Percentiles rank a stretch among this genome's conserved stretches.
phyloP scores from a whole-genome alignment of 2,113 vertebrate genomes.

The Pterocles burchelli region DNA sequence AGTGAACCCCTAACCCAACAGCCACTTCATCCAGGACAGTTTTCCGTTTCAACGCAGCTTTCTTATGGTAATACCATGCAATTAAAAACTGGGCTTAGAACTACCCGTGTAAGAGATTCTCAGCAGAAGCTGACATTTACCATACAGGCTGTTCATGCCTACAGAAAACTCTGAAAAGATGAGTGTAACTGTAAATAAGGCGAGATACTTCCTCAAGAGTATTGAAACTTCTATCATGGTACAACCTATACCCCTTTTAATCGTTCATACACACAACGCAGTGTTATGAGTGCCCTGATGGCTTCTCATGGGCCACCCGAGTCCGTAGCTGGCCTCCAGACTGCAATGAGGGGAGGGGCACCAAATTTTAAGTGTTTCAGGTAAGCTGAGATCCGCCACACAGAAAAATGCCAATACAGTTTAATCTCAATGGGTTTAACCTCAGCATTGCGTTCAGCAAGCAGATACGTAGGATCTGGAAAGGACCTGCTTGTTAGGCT shows the following conservation, averaged over 20 bases:
- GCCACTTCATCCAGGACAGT: neutral
- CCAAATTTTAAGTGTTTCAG: neutral
- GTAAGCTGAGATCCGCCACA: neutral
- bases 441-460: neutral
- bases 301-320: neutral
- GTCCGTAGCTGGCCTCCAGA: neutral
- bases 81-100: slow-evolving; percentile 27
- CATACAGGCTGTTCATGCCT: neutral
- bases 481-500: neutral
- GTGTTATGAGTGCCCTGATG: neutral
- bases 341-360: neutral
- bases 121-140: slow-evolving; percentile 32
- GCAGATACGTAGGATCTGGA: neutral
- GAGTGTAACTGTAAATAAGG: neutral
- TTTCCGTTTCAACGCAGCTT: neutral
- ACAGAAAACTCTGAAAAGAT: slow-evolving; percentile 23
- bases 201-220: neutral
- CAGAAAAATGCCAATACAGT: neutral
- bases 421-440: neutral
- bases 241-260: neutral
- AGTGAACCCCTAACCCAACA: neutral
- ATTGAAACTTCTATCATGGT: neutral
- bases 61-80: neutral
- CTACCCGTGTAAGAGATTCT: neutral
- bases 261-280: neutral